These are phyloP conservation scores for Coracias cyanogaster DNA, from an alignment of 2,797 vertebrate genomes.

Conservation along the genomic window DNA sequence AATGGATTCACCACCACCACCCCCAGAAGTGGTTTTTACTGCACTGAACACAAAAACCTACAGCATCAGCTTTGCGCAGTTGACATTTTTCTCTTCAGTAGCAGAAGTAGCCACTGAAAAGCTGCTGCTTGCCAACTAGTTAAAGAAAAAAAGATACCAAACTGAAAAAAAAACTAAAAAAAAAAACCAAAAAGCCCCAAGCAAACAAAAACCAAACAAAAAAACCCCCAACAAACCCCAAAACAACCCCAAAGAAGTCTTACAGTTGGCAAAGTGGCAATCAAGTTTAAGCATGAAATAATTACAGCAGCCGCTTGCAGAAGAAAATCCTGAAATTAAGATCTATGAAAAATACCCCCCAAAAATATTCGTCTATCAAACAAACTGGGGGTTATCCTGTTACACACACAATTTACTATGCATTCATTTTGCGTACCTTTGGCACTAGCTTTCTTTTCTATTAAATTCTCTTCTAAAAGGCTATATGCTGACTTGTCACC, in stretches of 20 bases:
- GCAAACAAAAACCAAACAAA: background rate
- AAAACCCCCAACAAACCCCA: background rate
- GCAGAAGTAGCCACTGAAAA: background rate
- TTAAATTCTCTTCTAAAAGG: background rate
- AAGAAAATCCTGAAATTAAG: constrained; percentile 26
- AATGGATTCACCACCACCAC: background rate
- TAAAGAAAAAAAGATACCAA: no score
- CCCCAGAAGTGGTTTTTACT: background rate
- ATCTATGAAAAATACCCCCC: background rate
- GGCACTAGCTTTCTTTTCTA: background rate
- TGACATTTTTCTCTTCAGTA: background rate
- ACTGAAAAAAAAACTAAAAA: background rate
- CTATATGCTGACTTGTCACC: background rate
- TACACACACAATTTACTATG: background rate
- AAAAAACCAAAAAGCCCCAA: background rate
- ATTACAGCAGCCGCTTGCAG: background rate
- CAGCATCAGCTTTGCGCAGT: background rate
- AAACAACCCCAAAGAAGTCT: background rate
- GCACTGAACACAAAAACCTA: background rate
- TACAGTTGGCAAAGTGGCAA: background rate
- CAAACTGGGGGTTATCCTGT: background rate
- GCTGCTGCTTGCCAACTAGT: background rate
- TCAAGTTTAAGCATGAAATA: background rate
- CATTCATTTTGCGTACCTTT: background rate
- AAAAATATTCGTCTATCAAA: background rate